phyloP scores from a whole-genome alignment of 1,140 invertebrate genomes.

The Drosophila jambulina region DNA sequence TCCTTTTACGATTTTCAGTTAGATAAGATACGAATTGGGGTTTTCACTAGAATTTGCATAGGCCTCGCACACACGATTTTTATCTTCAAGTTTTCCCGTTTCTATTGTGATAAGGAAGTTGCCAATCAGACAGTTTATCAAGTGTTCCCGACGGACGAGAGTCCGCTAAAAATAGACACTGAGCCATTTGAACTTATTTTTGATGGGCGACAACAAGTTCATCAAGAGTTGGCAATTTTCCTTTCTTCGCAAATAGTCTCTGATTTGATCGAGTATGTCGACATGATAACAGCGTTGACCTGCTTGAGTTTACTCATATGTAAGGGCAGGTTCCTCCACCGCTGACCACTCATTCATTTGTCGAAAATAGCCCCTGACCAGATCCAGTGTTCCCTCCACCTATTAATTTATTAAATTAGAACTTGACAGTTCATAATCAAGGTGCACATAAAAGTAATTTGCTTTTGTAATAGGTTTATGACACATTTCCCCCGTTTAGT shows the following conservation, averaged over 20 bases:
- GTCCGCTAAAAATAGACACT: constrained; percentile 34
- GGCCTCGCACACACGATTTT: constrained; percentile 14
- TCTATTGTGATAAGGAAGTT: constrained; percentile 37
- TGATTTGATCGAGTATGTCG: constrained; percentile 7
- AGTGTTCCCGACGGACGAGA: not conserved
- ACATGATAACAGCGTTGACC: constrained; percentile 8
- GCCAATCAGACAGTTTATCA: constrained; percentile 31
- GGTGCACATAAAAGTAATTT: constrained; percentile 1
- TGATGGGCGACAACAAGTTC: not conserved
- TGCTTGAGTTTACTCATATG: not conserved
- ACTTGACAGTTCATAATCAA: constrained; percentile 21
- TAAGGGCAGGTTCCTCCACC: not conserved
- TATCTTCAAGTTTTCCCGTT: constrained; percentile 36
- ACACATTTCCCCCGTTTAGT: constrained; percentile 30
- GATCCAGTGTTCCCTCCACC: not conserved
- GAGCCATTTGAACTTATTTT: constrained; percentile 7
- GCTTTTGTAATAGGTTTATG: constrained; percentile 25
- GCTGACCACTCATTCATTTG: constrained; percentile 17
- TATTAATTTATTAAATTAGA: constrained; percentile 20
- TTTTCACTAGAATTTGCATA: constrained; percentile 48
- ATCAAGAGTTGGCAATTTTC: not conserved
- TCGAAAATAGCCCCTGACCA: constrained; percentile 33
- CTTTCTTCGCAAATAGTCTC: constrained; percentile 9
- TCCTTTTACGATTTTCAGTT: constrained; percentile 20
- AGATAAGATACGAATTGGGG: constrained; percentile 35